Evolutionary conservation across 2,888 invertebrate genomes (phyloP), one percentile per base, ranked within the genome.

Genomic region (Perithous albicinctus): DNA sequence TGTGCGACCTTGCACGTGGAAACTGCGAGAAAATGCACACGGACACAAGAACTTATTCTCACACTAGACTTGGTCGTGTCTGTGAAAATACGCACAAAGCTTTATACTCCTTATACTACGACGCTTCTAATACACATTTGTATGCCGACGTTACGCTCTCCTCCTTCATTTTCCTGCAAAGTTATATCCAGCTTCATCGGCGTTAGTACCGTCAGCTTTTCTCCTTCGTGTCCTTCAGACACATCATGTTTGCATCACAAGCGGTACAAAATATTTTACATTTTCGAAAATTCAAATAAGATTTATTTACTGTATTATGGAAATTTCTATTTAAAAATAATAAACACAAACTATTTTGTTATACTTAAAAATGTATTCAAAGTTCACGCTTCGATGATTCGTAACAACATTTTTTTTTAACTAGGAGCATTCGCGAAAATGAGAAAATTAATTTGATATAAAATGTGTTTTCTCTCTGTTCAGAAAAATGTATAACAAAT

Each of bases 1-100:
- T 38, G 69, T 12, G 48, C 80, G 66, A 76, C 80, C 66, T 72
- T 76, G 76, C 75, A 73, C 80, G 77, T 69, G 73, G 76, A 64
- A 80, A 69, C 54, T 5, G 74, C 43, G 75, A 54, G 67, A 63
- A 48, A 63, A 66, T 20, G 20, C 32, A 23, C 51, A 72, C 41
- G n/a, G 32, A 51, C 63, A 38, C 54, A 46, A 56, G 26, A 56
- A 56, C 5, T 26, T 1, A 38, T 23, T 10, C 43, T 23, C 15
- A 35, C 12, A 38, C 3, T 5, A 18, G 12, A 43, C 15, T 35
- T 35, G 18, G 18, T 35, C 18, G 18, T 35, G 32, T 56, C 23
- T 23, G 56, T 56, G 35, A 23, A 54, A 35, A 38, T 38, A 54
- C 69, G 69, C 69, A 38, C 54, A 15, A 54, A 54, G 43, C 38